Evolutionary conservation across 2,888 invertebrate genomes (phyloP), one percentile per base, ranked within the genome.

Genomic region (Luperina nickerlii): DNA sequence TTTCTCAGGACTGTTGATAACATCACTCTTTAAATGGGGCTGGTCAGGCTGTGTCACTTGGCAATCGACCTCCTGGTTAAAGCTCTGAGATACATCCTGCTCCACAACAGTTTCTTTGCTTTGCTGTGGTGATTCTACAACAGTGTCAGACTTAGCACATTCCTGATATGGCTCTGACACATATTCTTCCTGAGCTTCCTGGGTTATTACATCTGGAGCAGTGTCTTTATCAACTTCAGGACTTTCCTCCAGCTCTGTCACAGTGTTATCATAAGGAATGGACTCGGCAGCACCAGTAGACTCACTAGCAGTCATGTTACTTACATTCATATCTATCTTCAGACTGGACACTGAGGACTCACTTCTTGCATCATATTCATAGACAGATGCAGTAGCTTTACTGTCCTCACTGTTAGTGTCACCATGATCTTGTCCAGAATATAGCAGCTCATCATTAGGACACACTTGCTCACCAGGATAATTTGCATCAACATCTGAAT

Each of bases 331-430:
- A 81, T 97, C 97, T 88, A 96, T 93, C 91, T 95, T 95, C 69
- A 95, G 90, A 90, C 95, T 96, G 42, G 95, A 94, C 76, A 94
- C 92, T 76, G 95, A 94, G 78, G 95, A 95, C 77, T 94, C 93
- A 93, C 95, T 96, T 88, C 92, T 94, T 81, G 95, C 96, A 92
- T 97, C 96, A 95, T 95, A 96, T 83, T 96, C 96, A 94, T 95
- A 96, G 18, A 94, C 91, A 81, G 95, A 94, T 24, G 92, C 90
- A 72, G 95, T 94, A 32, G 94, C 94, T 92, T 96, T 96, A 81
- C 95, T 95, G 76, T 96, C 95, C 90, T 96, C 95, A 93, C 95
- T 96, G 70, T 95, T 95, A 66, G 95, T 94, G 83, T 96, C 96
- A 72, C 88, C 93, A 83, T 93, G 93, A 72, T 96, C 96, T 82